phyloP scores from a whole-genome alignment of 2,113 vertebrate species.

The Mus musculus region DNA sequence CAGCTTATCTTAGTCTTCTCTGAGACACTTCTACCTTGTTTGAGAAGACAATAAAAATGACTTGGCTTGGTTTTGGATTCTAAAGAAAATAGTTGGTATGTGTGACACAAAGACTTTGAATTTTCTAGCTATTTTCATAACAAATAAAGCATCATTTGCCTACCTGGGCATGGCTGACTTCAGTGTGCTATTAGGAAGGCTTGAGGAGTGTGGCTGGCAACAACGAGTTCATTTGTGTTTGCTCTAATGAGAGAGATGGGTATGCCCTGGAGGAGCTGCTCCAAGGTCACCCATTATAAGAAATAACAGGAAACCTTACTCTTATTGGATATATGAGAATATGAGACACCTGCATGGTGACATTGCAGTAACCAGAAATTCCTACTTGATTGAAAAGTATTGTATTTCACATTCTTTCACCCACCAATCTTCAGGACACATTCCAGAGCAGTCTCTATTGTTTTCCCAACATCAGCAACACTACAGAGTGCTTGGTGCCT shows the following conservation, averaged over 20 bases:
- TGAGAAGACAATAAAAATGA: constrained; percentile 72
- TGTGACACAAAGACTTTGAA: constrained; percentile 72
- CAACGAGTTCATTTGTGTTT: constrained; percentile 59
- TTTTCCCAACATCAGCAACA: neutral
- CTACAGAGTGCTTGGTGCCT: neutral
- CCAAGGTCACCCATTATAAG: neutral
- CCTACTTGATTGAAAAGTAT: constrained; percentile 49
- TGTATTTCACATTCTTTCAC: constrained; percentile 55
- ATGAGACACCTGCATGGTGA: neutral
- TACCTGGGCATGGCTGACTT: constrained; percentile 67
- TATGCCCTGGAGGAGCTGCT: neutral
- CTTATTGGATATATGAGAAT: neutral
- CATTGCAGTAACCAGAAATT: constrained; percentile 34
- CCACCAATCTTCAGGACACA: neutral
- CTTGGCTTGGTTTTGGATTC: constrained; percentile 62
- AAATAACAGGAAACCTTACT: constrained; percentile 38
- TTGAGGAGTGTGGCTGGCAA: neutral
- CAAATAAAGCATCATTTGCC: constrained; percentile 73
- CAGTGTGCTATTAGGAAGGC: constrained; percentile 49
- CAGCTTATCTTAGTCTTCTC: constrained; percentile 56
- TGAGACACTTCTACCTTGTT: constrained; percentile 27
- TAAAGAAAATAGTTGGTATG: constrained; percentile 81
- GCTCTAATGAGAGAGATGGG: constrained; percentile 10
- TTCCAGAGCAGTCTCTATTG: neutral
- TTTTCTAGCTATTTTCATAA: constrained; percentile 82